Conservation (phyloP, 2,797 vertebrate species). For the Pseudomugil gertrudae region DNA sequence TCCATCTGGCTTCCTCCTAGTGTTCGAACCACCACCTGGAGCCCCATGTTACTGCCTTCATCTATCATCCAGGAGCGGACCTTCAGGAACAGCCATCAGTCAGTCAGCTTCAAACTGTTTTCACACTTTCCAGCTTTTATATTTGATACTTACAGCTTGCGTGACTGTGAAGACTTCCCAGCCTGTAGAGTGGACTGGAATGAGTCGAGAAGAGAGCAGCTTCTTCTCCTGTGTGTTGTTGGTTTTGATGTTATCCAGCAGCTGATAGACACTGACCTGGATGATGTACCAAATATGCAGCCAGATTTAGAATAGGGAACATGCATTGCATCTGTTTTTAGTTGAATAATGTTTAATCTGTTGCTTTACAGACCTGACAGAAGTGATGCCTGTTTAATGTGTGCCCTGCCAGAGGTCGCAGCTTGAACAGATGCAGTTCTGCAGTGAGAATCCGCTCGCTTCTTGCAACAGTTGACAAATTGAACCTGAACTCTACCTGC, state of each 20-base stretch:
- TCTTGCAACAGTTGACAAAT: slow-evolving; percentile 86
- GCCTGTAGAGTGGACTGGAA: slow-evolving; percentile 84
- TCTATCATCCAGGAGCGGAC: slow-evolving; percentile 86
- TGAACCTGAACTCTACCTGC: slow-evolving; percentile 86
- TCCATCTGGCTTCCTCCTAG: slow-evolving; percentile 72
- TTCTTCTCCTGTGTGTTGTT: slow-evolving; percentile 79
- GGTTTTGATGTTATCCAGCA: slow-evolving; percentile 75
- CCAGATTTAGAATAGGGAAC: background rate
- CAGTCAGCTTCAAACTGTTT: background rate
- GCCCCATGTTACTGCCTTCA: slow-evolving; percentile 85
- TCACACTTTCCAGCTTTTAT: background rate
- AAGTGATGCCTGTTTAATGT: slow-evolving; percentile 82
- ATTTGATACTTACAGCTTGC: slow-evolving; percentile 82
- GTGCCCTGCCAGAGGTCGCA: slow-evolving; percentile 72
- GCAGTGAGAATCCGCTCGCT: slow-evolving; percentile 89
- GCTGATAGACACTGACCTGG: slow-evolving; percentile 90
- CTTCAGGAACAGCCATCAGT: slow-evolving; percentile 62
- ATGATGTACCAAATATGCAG: background rate
- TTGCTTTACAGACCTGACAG: slow-evolving; percentile 62
- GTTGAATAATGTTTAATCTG: background rate
- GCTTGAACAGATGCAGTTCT: slow-evolving; percentile 91
- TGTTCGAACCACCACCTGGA: slow-evolving; percentile 84
- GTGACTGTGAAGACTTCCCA: slow-evolving; percentile 93
- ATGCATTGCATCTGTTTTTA: background rate
- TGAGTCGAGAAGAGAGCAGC: slow-evolving; percentile 85